Evolutionary conservation across 2,888 invertebrate species (phyloP), one percentile per base, ranked within the genome.

Genomic region (Limnephilus auricula): DNA sequence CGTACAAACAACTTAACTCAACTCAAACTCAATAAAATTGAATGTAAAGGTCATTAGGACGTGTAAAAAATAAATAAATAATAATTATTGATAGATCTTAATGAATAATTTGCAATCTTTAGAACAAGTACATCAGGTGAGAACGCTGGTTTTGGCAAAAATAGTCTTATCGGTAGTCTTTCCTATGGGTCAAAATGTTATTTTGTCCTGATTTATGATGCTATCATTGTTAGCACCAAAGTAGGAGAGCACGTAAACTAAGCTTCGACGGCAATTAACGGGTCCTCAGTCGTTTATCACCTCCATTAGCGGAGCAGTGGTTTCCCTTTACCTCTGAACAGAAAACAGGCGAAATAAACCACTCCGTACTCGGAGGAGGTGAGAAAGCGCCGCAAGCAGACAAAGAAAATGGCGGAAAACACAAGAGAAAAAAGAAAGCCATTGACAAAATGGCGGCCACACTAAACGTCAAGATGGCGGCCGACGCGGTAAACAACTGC

Each of bases 391-490:
- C 84, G 18, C 25, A 40, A n/a, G n/a, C n/a, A 84, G 40, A 84
- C n/a, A 40, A 37, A 37, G 34, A 37, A 84, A 37, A n/a, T 34
- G 40, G n/a, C 25, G 37, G n/a, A 18, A 84, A 40, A 31, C 83
- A 34, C 83, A 34, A 25, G 25, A 31, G 25, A 40, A 40, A 34
- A 84, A 40, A 84, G 40, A 34, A 84, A 34, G n/a, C n/a, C 84
- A 30, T 13, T 12, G 15, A 31, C 79, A 79, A 84, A 84, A 84
- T 84, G 84, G 84, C 84, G 34, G 84, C 84, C 84, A 37, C 6
- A 37, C 84, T 18, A 84, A 37, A 40, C 84, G 40, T 37, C 84
- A 84, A 84, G 84, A 84, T 84, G 84, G 84, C 40, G 84, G 84
- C 84, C 10, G 25, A 37, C 37, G 25, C 34, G 84, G 40, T n/a